Evolutionary conservation across 1,140 invertebrate species (phyloP), one percentile per base, ranked within the genome.

Genomic region (Zaprionus ghesquierei): DNA sequence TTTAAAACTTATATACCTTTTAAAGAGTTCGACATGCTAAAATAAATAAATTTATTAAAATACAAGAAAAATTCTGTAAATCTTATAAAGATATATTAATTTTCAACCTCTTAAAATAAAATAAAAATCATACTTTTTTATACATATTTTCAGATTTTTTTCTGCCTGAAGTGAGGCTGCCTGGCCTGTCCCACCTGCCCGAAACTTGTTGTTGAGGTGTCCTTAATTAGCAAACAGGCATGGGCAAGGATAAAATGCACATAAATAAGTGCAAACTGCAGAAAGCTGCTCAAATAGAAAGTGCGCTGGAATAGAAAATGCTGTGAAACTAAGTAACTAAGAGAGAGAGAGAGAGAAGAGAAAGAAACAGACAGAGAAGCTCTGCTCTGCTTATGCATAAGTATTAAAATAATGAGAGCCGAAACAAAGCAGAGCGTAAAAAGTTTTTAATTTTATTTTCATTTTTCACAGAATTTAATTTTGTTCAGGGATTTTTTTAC

Each of bases 221-320:
- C 22, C 56, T 66, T 71, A 78, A 75, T 71, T 75, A 75, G 66
- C 60, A 64, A n/a, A 60, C 54, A 25, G 63, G 65, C 75, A 70
- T 70, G 59, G 64, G 65, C 70, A 69, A 55, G 50, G 22, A 54
- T 50, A 31, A 66, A 61, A 74, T 49, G 44, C 3, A 74, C 60
- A 59, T 61, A 69, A 53, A 69, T 23, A 41, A 59, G 38, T 53
- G 15, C 53, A 51, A 65, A 54, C 22, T 27, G 12, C 46, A 51
- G 35, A 58, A 72, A 78, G 23, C 69, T 35, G 15, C 35, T 23
- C 27, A 72, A 53, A 72, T 59, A 72, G 59, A 72, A 54, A 55
- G 35, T 69, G 63, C 74, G 53, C 69, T 76, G 51, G 54, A 72
- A 75, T 66, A 72, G 44, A 72, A 76, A 71, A 38, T 44, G 27